Base-by-base conservation (phyloP, 2,113 vertebrate genomes). In the Stigmatopora nigra region DNA sequence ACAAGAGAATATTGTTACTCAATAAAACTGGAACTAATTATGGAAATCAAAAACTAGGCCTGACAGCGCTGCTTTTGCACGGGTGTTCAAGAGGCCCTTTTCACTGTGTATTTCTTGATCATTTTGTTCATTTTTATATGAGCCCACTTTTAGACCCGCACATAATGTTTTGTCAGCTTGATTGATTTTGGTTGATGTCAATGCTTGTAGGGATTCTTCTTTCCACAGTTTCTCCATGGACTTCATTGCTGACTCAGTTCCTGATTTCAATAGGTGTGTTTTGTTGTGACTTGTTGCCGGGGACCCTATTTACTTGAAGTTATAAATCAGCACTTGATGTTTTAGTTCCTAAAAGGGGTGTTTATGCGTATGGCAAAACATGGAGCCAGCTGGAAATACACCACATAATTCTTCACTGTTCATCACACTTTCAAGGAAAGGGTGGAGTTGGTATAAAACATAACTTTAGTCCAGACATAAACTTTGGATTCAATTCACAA, bases 1-100 rank as follows among this genome's bases (percentile, higher is more conserved):
- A 45, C 59, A 61, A 45, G 59, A 45, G 59, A 61, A 20, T 46
- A 61, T 19, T 60, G 36, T 60, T 60, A 36, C 58, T 41, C 59
- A 22, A 61, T 15, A 45, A 14, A 61, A 22, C 59, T 22, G 38
- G 41, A 61, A 20, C 20, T 45, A 45, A 45, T 45, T 12, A 61
- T 13, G 1, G 9, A 44, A 6, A 41, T 60, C 1, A 17, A 20
- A 7, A 46, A 44, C 7, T 19, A 41, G 5, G 19, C 3, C 7
- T 20, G 19, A 45, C 19, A 22, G 7, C 22, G 19, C 22, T 61
- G 58, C 35, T 19, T 19, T 17, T 60, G 36, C 35, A 19, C 4
- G 41, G 13, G 12, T 22, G 41, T 44, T 4, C 6, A 38, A 11
- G 36, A 60, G 58, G n/a, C 36, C n/a, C 45, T 20, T 45, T 45